phyloP scores from a whole-genome alignment of 2,797 vertebrate species.

The Triplophysa yarkandensis region DNA sequence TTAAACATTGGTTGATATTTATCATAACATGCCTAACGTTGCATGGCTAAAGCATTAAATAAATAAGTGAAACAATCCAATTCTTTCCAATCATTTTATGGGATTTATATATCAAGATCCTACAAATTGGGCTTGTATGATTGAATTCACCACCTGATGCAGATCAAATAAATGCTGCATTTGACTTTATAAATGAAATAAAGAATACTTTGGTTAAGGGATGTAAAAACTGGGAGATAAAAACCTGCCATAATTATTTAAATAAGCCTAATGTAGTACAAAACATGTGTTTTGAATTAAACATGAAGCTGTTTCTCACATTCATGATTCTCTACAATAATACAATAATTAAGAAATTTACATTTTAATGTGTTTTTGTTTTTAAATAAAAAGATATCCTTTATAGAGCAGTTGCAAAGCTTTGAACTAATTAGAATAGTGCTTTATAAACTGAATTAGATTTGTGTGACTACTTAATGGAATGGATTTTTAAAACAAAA shows the following conservation, averaged over 20 bases:
- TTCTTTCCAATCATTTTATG: not conserved
- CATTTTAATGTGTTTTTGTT: too few species aligned
- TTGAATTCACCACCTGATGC: not conserved
- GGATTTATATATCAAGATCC: not conserved
- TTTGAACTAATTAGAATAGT: too few species aligned
- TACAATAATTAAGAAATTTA: not conserved
- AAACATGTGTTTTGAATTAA: not conserved
- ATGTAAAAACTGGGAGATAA: not conserved
- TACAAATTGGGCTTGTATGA: not conserved
- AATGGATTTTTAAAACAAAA: too few species aligned
- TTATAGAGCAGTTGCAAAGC: too few species aligned
- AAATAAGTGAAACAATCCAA: constrained; percentile 4
- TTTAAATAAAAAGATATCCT: too few species aligned
- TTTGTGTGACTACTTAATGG: too few species aligned
- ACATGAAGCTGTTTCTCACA: not conserved
- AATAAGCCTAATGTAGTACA: not conserved
- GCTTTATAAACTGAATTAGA: too few species aligned
- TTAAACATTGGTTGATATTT: constrained; percentile 24
- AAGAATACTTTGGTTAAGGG: not conserved
- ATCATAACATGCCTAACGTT: constrained; percentile 17
- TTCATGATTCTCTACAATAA: not conserved
- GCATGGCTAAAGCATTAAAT: constrained; percentile 25
- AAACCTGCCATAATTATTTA: not conserved
- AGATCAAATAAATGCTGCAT: not conserved
- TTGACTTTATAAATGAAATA: not conserved